Evolutionary conservation across 2,113 vertebrate species (phyloP).

Genomic region (Cyanocitta stelleri): DNA sequence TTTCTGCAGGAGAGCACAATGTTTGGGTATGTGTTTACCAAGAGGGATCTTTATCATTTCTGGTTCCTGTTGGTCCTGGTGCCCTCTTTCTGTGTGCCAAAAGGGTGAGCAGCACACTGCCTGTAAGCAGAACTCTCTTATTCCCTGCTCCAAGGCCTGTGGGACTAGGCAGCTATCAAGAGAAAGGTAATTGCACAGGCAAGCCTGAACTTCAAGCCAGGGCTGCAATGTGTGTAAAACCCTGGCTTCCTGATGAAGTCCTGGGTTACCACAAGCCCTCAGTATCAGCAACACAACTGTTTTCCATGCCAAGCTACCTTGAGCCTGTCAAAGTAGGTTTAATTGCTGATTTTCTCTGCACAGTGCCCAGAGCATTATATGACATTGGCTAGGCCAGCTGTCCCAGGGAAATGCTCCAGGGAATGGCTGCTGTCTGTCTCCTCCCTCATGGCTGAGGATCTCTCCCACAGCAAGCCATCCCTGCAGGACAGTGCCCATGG

Average conservation of each 20-base stretch:
- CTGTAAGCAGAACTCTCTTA: background rate
- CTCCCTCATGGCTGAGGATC: background rate
- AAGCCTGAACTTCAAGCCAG: background rate
- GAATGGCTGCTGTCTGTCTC: background rate
- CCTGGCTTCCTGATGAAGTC: background rate
- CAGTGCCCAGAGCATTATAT: background rate
- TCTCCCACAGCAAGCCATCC: background rate
- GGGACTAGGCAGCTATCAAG: background rate
- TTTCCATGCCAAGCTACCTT: background rate
- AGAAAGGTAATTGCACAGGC: background rate
- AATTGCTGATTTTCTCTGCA: background rate
- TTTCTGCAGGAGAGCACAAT: background rate
- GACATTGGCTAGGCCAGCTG: background rate
- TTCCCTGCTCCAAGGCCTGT: background rate
- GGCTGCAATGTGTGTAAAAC: background rate
- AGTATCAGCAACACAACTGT: background rate
- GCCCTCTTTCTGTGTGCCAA: background rate
- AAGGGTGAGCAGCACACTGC: background rate
- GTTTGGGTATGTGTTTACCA: background rate
- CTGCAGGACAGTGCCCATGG: background rate
- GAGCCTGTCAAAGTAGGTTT: background rate
- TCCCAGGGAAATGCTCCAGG: background rate
- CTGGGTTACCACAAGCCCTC: background rate
- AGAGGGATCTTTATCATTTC: background rate
- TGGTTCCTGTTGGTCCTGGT: background rate